Evolutionary conservation across 2,888 invertebrate species (phyloP).

Genomic region (Zaprionus obscuricornis): DNA sequence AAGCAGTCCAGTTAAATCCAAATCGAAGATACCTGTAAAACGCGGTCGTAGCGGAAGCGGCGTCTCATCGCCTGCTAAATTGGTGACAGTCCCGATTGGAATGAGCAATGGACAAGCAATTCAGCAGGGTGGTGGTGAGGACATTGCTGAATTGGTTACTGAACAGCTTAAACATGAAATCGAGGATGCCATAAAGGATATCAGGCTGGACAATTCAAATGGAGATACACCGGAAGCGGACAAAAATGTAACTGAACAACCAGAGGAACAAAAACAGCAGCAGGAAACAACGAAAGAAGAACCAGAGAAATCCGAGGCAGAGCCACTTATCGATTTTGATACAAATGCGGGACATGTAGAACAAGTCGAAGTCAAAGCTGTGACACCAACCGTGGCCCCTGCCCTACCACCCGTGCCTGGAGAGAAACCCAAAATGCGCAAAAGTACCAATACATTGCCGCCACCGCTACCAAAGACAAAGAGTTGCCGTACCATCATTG

Average conservation of each 20-base stretch:
- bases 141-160: slow-evolving; percentile 81
- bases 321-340: slow-evolving; percentile 56
- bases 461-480: slow-evolving; percentile 84
- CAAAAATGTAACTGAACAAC: slow-evolving; percentile 43
- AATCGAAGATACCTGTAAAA: slow-evolving; percentile 83
- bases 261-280: slow-evolving; percentile 14
- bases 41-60: slow-evolving; percentile 68
- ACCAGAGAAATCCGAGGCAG: slow-evolving; percentile 34
- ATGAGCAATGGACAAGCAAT: slow-evolving; percentile 70
- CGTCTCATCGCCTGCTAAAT: slow-evolving; percentile 84
- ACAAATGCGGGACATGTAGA: slow-evolving; percentile 22
- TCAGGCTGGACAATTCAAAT: slow-evolving; percentile 53
- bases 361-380: too few relatives aligned
- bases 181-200: slow-evolving; percentile 81
- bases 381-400: slow-evolving; percentile 1
- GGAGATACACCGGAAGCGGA: slow-evolving; percentile 60
- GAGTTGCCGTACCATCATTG: slow-evolving; percentile 87
- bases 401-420: slow-evolving; percentile 48
- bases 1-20: slow-evolving; percentile 81
- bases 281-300: slow-evolving; percentile 22
- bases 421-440: slow-evolving; percentile 49
- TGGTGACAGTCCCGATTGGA: slow-evolving; percentile 35
- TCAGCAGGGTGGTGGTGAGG: slow-evolving; percentile 83
- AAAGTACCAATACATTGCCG: slow-evolving; percentile 73
- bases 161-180: slow-evolving; percentile 82